phyloP scores from a whole-genome alignment of 2,113 vertebrate genomes.

The Pterocles gutturalis region DNA sequence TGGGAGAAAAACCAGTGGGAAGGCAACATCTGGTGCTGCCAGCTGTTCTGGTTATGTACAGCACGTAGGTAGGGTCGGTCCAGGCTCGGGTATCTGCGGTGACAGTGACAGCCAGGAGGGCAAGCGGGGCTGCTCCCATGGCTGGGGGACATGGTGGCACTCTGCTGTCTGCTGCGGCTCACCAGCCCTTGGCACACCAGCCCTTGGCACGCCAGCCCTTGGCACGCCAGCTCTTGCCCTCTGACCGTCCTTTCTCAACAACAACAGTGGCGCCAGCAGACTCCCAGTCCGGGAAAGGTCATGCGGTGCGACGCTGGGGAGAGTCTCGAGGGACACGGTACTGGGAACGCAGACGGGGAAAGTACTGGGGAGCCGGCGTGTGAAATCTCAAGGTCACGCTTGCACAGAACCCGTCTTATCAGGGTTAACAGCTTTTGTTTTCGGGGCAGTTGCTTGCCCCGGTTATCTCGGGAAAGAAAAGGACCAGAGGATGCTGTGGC shows the following conservation, averaged over 20 bases:
- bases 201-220: rapidly evolving
- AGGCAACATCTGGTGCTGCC: rapidly evolving
- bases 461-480: background rate
- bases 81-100: background rate
- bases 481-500: rapidly evolving
- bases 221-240: background rate
- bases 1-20: rapidly evolving
- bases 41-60: rapidly evolving
- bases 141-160: background rate
- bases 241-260: background rate
- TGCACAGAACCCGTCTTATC: background rate
- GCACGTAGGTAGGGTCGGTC: rapidly evolving
- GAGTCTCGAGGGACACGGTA: background rate
- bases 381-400: rapidly evolving
- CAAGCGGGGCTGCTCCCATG: rapidly evolving
- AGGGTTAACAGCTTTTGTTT: background rate
- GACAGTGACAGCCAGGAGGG: background rate
- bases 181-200: rapidly evolving
- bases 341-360: background rate
- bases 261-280: rapidly evolving
- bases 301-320: rapidly evolving
- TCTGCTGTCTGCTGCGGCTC: rapidly evolving
- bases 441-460: background rate
- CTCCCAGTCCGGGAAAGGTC: background rate
- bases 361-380: rapidly evolving